phyloP scores from a whole-genome alignment of 2,888 invertebrate genomes.

The Gari tellinella region DNA sequence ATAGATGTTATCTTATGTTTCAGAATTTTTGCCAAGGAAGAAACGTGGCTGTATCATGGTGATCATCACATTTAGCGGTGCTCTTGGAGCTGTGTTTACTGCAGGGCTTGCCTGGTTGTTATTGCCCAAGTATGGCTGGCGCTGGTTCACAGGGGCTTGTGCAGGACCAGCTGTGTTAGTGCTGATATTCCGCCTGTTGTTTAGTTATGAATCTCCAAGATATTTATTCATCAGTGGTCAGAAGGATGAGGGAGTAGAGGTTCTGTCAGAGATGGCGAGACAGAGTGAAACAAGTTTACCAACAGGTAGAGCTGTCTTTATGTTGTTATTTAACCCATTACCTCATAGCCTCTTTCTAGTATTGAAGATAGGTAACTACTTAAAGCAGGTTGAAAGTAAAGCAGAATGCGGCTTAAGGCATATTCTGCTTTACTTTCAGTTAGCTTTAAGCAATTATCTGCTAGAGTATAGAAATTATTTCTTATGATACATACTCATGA shows the following conservation, averaged over 20 bases:
- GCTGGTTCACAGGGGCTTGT: conserved; percentile 73
- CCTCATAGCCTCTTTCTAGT: too few species aligned
- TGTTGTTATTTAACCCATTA: too few species aligned
- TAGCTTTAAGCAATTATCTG: too few species aligned
- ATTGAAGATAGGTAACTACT: too few species aligned
- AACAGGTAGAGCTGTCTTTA: conserved; percentile 53
- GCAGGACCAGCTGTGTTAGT: conserved; percentile 69
- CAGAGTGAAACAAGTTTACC: conserved; percentile 61
- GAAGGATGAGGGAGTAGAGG: conserved; percentile 56
- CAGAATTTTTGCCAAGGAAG: conserved; percentile 75
- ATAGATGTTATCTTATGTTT: conserved; percentile 24
- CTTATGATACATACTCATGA: too few species aligned
- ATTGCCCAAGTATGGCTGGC: conserved; percentile 70
- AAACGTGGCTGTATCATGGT: conserved; percentile 75
- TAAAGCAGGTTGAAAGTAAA: too few species aligned
- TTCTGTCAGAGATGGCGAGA: conserved; percentile 68
- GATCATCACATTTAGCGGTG: conserved; percentile 78
- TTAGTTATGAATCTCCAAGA: conserved; percentile 73
- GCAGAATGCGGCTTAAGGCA: too few species aligned
- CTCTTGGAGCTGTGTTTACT: conserved; percentile 73
- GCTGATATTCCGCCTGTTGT: conserved; percentile 59
- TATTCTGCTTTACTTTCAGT: too few species aligned
- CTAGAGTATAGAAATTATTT: too few species aligned
- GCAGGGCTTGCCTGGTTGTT: conserved; percentile 76
- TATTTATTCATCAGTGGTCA: conserved; percentile 71